Evolutionary conservation across 2,797 vertebrate species (phyloP).

Genomic region (Sebastes taczanowskii): DNA sequence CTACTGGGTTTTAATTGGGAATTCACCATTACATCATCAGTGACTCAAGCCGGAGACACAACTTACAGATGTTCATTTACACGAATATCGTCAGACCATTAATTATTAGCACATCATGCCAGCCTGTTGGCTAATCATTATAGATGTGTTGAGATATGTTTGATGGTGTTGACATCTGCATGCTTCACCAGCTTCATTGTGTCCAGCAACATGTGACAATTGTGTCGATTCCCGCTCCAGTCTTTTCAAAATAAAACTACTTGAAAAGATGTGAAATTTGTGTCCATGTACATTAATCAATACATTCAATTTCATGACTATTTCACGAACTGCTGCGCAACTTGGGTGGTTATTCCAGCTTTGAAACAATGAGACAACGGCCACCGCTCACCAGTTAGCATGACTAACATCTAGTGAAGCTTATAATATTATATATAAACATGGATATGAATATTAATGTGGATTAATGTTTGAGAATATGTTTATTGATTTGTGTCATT

Average conservation of each 20-base stretch:
- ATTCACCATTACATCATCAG: constrained; percentile 32
- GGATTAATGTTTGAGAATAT: background rate
- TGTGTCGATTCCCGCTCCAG: too few species aligned
- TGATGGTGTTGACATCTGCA: background rate
- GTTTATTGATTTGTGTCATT: background rate
- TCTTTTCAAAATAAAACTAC: too few species aligned
- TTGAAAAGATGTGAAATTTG: too few species aligned
- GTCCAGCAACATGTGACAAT: too few species aligned
- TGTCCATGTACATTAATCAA: too few species aligned
- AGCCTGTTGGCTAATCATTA: background rate
- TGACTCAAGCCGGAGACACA: background rate
- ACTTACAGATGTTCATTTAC: background rate
- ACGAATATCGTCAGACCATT: background rate
- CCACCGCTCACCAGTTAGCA: background rate
- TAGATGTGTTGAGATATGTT: background rate
- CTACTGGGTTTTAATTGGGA: constrained; percentile 6
- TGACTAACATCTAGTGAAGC: background rate
- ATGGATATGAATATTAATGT: background rate
- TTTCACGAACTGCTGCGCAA: too few species aligned
- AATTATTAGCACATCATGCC: background rate
- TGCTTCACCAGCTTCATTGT: too few species aligned
- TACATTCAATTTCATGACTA: too few species aligned
- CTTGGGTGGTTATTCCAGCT: background rate
- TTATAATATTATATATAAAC: background rate
- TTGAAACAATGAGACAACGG: background rate